phyloP scores from a whole-genome alignment of 2,113 vertebrate species.

The Dasyurus viverrinus region DNA sequence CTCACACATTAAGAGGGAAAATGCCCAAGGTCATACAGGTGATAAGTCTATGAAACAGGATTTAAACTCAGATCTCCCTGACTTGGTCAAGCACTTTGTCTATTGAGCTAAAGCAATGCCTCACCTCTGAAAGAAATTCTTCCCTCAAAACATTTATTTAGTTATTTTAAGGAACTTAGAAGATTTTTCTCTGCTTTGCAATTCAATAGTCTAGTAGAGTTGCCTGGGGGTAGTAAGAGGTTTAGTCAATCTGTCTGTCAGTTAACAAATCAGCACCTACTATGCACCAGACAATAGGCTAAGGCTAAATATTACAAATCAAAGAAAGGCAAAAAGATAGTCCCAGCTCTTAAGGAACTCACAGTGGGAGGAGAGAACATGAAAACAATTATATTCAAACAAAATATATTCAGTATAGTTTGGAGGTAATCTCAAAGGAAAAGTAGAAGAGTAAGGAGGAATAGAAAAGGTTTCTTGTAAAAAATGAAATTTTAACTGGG shows the following conservation, averaged over 20 bases:
- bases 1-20: not conserved
- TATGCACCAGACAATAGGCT: not conserved
- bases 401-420: not conserved
- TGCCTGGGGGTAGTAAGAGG: not conserved
- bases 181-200: not conserved
- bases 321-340: not conserved
- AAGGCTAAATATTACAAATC: not conserved
- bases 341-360: not conserved
- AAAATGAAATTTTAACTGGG: not conserved
- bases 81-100: not conserved
- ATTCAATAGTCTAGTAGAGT: not conserved
- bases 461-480: not conserved
- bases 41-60: not conserved
- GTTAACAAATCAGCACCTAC: not conserved
- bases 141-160: constrained; percentile 3
- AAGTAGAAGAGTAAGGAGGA: not conserved
- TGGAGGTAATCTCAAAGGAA: not conserved
- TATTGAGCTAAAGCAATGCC: not conserved
- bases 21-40: not conserved
- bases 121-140: not conserved
- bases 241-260: not conserved
- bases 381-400: not conserved
- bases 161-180: not conserved
- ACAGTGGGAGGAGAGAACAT: not conserved
- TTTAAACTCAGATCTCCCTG: not conserved